Evolutionary conservation across 2,888 invertebrate species (phyloP).

Genomic region (Blomia tropicalis): DNA sequence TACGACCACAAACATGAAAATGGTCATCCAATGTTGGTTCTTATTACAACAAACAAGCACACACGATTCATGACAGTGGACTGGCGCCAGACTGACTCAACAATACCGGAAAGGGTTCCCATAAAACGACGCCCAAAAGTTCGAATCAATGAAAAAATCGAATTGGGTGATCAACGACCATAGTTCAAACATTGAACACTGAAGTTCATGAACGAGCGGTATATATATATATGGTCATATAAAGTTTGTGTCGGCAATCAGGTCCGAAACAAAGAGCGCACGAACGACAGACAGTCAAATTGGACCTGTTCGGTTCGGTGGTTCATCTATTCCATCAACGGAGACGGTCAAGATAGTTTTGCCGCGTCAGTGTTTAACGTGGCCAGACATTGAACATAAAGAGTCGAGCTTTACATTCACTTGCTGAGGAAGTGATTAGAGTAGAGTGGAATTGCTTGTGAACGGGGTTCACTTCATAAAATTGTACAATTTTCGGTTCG

Average conservation of each 20-base stretch:
- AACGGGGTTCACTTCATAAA: constrained; percentile 15
- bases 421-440: constrained; percentile 9
- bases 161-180: not conserved
- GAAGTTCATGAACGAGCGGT: not conserved
- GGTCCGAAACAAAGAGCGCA: not conserved
- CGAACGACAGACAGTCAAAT: not conserved
- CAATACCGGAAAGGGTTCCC: not conserved
- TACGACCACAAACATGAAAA: no score
- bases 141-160: not conserved
- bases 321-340: no score
- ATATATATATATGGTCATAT: not conserved
- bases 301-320: no score
- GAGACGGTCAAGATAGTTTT: no score
- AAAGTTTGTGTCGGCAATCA: not conserved
- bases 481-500: constrained; percentile 9
- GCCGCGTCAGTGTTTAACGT: not conserved
- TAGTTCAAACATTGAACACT: not conserved
- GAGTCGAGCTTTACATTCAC: no score
- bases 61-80: no score
- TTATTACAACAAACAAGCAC: no score
- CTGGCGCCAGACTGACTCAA: not conserved
- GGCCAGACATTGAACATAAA: constrained; percentile 11
- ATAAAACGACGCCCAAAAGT: not conserved
- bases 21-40: no score
- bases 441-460: not conserved